These are phyloP conservation scores for Augiades crinisus DNA, from an alignment of 2,888 invertebrate genomes.

Conservation along the genomic window DNA sequence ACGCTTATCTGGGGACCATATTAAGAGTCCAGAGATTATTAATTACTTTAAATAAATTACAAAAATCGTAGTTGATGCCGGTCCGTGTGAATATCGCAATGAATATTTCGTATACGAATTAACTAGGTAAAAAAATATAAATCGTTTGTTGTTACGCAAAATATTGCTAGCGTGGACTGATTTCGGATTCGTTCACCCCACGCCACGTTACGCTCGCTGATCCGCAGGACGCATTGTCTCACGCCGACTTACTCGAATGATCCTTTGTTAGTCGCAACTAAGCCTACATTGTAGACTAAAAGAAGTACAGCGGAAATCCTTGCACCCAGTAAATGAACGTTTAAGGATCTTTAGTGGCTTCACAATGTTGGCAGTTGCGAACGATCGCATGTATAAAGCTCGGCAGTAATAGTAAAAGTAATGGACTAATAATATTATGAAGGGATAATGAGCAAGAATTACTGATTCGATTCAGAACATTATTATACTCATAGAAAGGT, in stretches of 20 bases:
- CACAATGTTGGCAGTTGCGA: background rate
- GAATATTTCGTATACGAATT: too few species aligned
- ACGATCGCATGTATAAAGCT: background rate
- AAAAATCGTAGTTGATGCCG: too few species aligned
- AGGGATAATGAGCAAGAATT: too few species aligned
- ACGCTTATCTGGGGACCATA: too few species aligned
- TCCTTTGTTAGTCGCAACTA: conserved; percentile 73
- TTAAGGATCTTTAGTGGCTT: background rate
- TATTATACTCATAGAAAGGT: too few species aligned
- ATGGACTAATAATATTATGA: too few species aligned
- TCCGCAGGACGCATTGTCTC: conserved; percentile 67
- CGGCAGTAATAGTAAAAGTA: too few species aligned
- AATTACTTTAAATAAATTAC: too few species aligned
- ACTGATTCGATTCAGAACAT: too few species aligned
- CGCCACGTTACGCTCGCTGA: conserved; percentile 60
- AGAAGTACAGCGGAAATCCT: conserved; percentile 61
- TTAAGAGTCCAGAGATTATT: too few species aligned
- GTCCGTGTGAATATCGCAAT: too few species aligned
- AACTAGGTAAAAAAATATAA: background rate
- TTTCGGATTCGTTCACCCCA: conserved; percentile 73
- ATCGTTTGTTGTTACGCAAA: conserved; percentile 33
- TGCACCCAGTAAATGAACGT: too few species aligned
- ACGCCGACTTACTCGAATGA: conserved; percentile 50
- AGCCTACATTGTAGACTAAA: conserved; percentile 63
- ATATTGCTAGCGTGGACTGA: conserved; percentile 52